These are phyloP conservation scores for Arenaria interpres DNA, from an alignment of 2,113 vertebrate genomes.

Conservation along the genomic window DNA sequence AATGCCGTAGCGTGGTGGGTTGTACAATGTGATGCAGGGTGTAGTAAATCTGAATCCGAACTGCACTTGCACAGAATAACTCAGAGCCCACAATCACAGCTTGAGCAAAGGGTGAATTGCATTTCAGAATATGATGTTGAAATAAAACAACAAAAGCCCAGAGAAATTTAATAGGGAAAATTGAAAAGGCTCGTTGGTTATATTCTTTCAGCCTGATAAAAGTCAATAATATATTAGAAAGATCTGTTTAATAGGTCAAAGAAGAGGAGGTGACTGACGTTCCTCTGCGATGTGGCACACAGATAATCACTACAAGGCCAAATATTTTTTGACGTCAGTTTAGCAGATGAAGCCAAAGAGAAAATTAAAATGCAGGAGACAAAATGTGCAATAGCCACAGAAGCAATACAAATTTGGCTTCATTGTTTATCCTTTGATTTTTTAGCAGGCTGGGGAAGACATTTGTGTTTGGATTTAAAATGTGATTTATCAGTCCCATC, in stretches of 20 bases:
- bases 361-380: background rate
- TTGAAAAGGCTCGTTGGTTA: background rate
- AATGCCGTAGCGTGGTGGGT: background rate
- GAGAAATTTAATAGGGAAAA: background rate
- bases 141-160: background rate
- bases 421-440: background rate
- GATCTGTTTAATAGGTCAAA: background rate
- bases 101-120: background rate
- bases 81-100: background rate
- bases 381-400: background rate
- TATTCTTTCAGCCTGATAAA: background rate
- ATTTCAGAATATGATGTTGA: background rate
- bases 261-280: background rate
- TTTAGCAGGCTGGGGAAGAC: background rate
- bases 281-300: background rate
- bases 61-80: background rate
- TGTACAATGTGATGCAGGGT: background rate
- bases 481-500: background rate
- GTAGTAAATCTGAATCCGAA: conserved; percentile 30
- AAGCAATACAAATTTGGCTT: conserved; percentile 13
- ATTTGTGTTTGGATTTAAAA: background rate
- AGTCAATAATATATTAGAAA: background rate
- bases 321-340: background rate
- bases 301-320: background rate
- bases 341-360: conserved; percentile 6